These are phyloP conservation scores for Halyomorpha halys DNA, from an alignment of 1,140 invertebrate species.

Conservation along the genomic window DNA sequence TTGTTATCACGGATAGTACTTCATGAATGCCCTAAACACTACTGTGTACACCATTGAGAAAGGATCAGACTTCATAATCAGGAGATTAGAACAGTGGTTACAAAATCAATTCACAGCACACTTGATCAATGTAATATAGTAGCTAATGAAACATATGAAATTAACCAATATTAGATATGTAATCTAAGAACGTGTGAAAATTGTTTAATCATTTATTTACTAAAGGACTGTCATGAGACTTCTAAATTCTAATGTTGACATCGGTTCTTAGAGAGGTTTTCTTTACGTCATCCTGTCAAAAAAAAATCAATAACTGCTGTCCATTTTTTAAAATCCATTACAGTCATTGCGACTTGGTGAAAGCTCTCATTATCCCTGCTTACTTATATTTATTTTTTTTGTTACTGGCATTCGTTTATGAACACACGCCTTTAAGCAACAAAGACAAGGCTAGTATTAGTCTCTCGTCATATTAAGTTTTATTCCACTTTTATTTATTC, in stretches of 20 bases:
- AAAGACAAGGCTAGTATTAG: too few relatives aligned
- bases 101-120: not conserved
- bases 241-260: constrained; percentile 3
- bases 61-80: constrained; percentile 15
- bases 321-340: constrained; percentile 8
- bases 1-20: not conserved
- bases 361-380: not conserved
- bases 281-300: not conserved
- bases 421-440: too few relatives aligned
- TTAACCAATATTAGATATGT: too few relatives aligned
- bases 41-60: constrained; percentile 11
- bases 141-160: too few relatives aligned
- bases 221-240: not conserved
- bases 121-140: too few relatives aligned
- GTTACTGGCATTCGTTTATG: too few relatives aligned
- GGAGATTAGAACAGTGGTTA: constrained; percentile 3
- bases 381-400: constrained; percentile 18
- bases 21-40: not conserved
- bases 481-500: not conserved
- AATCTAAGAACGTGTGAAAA: too few relatives aligned
- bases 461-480: not conserved
- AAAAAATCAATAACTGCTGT: constrained; percentile 21
- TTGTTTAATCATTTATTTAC: too few relatives aligned
- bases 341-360: constrained; percentile 3
- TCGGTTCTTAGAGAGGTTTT: not conserved